phyloP scores from a whole-genome alignment of 2,797 vertebrate genomes.

The Myoxocephalus aenaeus region DNA sequence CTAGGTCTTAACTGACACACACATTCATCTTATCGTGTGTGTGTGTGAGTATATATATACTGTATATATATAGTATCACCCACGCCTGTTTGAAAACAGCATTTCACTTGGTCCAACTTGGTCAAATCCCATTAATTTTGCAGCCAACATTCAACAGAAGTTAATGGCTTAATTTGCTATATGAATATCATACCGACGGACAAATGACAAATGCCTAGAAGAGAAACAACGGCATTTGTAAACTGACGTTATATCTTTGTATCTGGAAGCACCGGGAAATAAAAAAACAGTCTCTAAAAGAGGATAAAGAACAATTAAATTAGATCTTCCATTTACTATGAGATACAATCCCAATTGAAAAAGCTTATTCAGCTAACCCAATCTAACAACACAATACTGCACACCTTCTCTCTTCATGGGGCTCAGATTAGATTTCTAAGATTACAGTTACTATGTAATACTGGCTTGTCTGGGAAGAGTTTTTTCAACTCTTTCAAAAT shows the following conservation, averaged over 20 bases:
- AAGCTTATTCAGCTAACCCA: constrained; percentile 10
- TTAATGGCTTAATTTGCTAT: constrained; percentile 3
- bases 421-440: constrained; percentile 82
- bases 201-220: constrained; percentile 7
- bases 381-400: constrained; percentile 11
- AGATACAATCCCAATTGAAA: constrained; percentile 8
- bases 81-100: background rate
- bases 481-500: constrained; percentile 87
- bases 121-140: background rate
- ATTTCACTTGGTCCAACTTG: constrained; percentile 6
- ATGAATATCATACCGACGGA: background rate
- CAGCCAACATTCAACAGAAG: constrained; percentile 7
- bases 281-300: background rate
- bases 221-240: background rate
- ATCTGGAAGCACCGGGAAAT: background rate
- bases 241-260: background rate
- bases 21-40: background rate
- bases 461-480: constrained; percentile 73
- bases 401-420: constrained; percentile 27
- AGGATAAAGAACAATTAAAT: background rate
- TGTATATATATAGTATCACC: background rate
- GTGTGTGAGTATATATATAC: too few relatives aligned
- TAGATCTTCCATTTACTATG: background rate
- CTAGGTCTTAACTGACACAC: constrained; percentile 26
- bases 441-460: constrained; percentile 81